phyloP scores from a whole-genome alignment of 2,113 vertebrate genomes.

The Carassius carassius region DNA sequence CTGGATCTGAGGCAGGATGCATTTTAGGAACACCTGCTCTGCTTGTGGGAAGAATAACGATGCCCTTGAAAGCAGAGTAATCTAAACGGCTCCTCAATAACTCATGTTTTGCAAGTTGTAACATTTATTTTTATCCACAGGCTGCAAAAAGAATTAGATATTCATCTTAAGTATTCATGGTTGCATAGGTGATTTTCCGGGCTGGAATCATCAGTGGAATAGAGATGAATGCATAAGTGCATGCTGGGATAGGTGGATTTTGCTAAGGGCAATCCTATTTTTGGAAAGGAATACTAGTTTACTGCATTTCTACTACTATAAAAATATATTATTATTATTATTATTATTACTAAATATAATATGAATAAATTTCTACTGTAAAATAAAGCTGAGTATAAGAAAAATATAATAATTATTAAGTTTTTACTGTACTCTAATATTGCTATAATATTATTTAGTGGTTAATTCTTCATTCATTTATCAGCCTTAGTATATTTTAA shows the following conservation, averaged over 20 bases:
- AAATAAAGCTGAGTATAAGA: too few species aligned
- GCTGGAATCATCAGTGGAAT: conserved; percentile 13
- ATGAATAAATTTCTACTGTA: too few species aligned
- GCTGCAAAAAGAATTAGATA: conserved; percentile 41
- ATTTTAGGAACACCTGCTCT: conserved; percentile 10
- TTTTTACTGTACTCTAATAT: too few species aligned
- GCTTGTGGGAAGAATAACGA: not conserved
- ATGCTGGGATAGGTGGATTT: conserved; percentile 38
- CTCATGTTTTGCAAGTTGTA: conserved; percentile 38
- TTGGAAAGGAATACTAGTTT: not conserved
- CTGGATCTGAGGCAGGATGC: not conserved
- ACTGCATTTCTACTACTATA: not conserved
- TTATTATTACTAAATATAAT: too few species aligned
- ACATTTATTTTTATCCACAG: conserved; percentile 39
- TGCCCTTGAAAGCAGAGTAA: conserved; percentile 28
- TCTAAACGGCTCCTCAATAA: conserved; percentile 20
- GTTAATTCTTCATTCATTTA: too few species aligned
- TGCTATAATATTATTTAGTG: too few species aligned
- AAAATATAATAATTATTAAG: too few species aligned
- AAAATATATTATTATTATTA: too few species aligned
- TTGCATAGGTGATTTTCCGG: conserved; percentile 21
- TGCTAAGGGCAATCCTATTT: not conserved
- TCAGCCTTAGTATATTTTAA: too few species aligned
- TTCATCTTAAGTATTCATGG: conserved; percentile 31
- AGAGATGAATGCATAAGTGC: conserved; percentile 25